Evolutionary conservation across 2,113 vertebrate genomes (phyloP).

Genomic region (Amblyornis subalaris): DNA sequence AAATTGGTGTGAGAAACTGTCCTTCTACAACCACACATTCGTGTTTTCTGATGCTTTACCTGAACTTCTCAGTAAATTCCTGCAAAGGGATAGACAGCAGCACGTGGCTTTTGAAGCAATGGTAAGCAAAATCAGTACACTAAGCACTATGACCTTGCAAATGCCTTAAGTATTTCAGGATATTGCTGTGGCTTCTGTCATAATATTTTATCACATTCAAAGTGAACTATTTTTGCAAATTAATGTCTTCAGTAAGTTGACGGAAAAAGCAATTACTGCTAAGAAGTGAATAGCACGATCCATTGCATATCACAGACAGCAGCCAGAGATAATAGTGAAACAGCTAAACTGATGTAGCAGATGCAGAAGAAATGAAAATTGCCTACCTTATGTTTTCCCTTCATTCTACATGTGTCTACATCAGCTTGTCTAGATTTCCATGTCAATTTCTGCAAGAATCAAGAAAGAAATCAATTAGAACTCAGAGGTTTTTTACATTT

Average conservation of each 20-base stretch:
- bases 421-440: constrained; percentile 98
- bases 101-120: neutral
- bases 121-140: neutral
- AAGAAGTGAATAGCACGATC: constrained; percentile 41
- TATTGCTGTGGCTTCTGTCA: neutral
- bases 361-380: constrained; percentile 66
- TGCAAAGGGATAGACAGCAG: neutral
- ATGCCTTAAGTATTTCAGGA: neutral
- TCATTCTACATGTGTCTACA: constrained; percentile 99
- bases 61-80: neutral
- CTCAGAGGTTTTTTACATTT: constrained; percentile 62
- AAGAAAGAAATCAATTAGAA: constrained; percentile 72
- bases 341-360: constrained; percentile 70
- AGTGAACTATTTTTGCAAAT: constrained; percentile 71
- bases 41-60: neutral
- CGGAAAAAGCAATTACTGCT: constrained; percentile 68
- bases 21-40: neutral
- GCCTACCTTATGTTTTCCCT: constrained; percentile 97
- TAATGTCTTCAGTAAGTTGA: constrained; percentile 67
- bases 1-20: neutral
- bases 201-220: constrained; percentile 63
- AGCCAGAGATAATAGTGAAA: constrained; percentile 54
- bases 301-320: constrained; percentile 49
- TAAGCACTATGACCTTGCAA: neutral
- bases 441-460: constrained; percentile 89